phyloP scores from a whole-genome alignment of 2,888 invertebrate species.

The Drosophila merina region DNA sequence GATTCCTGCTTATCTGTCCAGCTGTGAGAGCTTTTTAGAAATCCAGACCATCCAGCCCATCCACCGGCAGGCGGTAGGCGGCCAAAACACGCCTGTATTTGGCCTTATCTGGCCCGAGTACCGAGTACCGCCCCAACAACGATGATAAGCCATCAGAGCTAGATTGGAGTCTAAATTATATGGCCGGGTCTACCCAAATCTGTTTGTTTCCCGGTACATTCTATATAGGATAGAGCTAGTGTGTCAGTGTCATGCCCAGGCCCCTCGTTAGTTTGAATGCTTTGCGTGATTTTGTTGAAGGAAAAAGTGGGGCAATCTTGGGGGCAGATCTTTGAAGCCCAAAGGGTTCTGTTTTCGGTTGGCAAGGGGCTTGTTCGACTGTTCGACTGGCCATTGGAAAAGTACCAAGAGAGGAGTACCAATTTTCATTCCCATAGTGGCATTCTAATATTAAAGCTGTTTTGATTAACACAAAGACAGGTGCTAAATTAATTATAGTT shows the following conservation, averaged over 20 bases:
- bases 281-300: conserved; percentile 55
- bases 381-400: conserved; percentile 41
- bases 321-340: conserved; percentile 5
- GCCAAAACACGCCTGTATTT: conserved; percentile 20
- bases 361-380: conserved; percentile 39
- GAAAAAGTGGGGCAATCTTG: conserved; percentile 29
- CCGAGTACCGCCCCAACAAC: conserved; percentile 11
- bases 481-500: conserved; percentile 64
- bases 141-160: conserved; percentile 35
- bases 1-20: neutral
- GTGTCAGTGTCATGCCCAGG: conserved; percentile 28
- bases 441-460: conserved; percentile 48
- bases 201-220: conserved; percentile 25
- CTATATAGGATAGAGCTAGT: conserved; percentile 15
- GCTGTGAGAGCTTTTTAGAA: conserved; percentile 1
- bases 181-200: conserved; percentile 18
- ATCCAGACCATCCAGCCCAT: neutral
- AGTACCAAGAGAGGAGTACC: conserved; percentile 18
- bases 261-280: conserved; percentile 46
- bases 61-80: neutral
- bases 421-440: conserved; percentile 22
- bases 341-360: conserved; percentile 2
- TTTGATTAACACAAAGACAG: conserved; percentile 51
- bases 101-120: conserved; percentile 19
- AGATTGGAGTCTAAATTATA: conserved; percentile 40